Percentiles rank a stretch among this genome's conserved stretches.
These are phyloP conservation scores for Coccyzus lansbergi DNA, from an alignment of 2,797 vertebrate species.

Conservation along the genomic window DNA sequence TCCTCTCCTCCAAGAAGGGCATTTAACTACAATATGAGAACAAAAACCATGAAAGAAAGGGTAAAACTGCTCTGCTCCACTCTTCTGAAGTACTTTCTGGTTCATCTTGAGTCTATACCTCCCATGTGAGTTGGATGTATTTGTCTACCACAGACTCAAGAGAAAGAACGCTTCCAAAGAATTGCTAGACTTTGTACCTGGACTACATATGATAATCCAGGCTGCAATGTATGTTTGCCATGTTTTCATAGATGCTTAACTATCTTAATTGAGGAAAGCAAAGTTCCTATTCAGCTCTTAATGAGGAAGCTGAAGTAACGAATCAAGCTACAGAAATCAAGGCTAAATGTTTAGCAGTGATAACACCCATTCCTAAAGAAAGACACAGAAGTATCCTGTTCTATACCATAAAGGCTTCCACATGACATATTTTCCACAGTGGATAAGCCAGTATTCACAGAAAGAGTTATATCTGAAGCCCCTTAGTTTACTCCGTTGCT, in stretches of 20 bases:
- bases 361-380: no score
- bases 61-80: background rate
- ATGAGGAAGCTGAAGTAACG: background rate
- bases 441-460: background rate
- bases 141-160: background rate
- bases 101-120: background rate
- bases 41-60: background rate
- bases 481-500: conserved; percentile 77
- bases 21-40: background rate
- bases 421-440: background rate
- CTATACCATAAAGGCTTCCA: no score
- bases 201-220: background rate
- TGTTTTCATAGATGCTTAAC: background rate
- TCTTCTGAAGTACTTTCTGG: background rate
- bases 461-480: conserved; percentile 77
- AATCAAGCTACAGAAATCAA: background rate
- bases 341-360: no score
- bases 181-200: background rate
- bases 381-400: no score
- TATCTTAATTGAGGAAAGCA: background rate
- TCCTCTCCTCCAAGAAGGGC: background rate
- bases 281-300: background rate
- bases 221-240: background rate
- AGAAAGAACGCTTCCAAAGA: background rate
- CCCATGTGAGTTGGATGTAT: background rate